Conservation (phyloP, 2,888 invertebrate genomes). For the Blastobasis adustella region DNA sequence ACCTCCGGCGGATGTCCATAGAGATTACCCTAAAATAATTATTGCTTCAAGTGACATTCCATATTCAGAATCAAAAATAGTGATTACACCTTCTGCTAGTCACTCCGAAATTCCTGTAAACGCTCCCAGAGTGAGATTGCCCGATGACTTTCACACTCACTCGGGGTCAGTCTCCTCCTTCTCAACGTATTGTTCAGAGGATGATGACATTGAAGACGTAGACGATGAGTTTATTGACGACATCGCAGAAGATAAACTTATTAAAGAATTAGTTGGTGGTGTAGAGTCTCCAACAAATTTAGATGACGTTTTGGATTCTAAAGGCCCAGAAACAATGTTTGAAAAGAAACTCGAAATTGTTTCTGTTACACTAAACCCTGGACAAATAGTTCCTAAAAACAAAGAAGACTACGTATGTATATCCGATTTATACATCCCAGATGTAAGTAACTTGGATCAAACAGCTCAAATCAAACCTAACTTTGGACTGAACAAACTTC, state of each 20-base stretch:
- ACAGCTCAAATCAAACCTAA: conserved; percentile 66
- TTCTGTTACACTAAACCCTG: conserved; percentile 55
- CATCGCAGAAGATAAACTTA: conserved; percentile 53
- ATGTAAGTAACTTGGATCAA: conserved; percentile 42
- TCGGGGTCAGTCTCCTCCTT: conserved; percentile 50
- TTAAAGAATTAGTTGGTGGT: conserved; percentile 62
- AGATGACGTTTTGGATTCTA: conserved; percentile 50
- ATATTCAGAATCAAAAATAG: conserved; percentile 73
- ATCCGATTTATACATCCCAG: conserved; percentile 54
- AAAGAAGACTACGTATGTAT: conserved; percentile 57
- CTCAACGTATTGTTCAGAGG: conserved; percentile 56
- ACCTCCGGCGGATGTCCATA: conserved; percentile 24
- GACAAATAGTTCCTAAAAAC: conserved; percentile 33
- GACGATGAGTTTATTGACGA: conserved; percentile 46
- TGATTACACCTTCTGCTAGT: conserved; percentile 75
- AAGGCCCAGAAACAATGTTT: conserved; percentile 56
- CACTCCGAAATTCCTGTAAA: conserved; percentile 45
- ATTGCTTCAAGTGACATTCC: conserved; percentile 65
- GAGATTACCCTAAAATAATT: conserved; percentile 64
- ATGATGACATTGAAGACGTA: conserved; percentile 37
- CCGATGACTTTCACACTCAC: conserved; percentile 59
- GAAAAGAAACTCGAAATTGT: conserved; percentile 63
- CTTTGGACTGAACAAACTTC: conserved; percentile 57
- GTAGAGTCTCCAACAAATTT: conserved; percentile 57
- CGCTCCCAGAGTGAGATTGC: conserved; percentile 67